Conservation (phyloP, 2,797 vertebrate genomes). For the Semotilus atromaculatus region DNA sequence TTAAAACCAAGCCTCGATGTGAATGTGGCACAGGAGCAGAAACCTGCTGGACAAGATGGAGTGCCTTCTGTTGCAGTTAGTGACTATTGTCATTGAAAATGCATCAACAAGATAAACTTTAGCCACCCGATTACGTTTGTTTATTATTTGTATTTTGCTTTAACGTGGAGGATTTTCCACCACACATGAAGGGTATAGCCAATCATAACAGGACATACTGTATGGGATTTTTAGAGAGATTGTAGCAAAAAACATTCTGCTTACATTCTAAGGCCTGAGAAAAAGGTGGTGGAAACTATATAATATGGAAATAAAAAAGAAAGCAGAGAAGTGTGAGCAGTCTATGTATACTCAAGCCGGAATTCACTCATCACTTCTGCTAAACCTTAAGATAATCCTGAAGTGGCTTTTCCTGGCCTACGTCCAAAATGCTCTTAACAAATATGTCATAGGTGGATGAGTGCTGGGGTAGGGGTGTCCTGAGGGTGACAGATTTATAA, state of each 20-base stretch:
- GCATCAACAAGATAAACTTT: slow-evolving; percentile 34
- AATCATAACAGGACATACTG: not conserved
- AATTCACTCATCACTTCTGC: slow-evolving; percentile 75
- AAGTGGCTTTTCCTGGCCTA: slow-evolving; percentile 85
- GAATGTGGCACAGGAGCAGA: slow-evolving; percentile 67
- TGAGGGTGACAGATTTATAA: slow-evolving; percentile 87
- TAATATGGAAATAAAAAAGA: not conserved
- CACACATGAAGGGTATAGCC: too few species aligned
- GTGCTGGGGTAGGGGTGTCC: slow-evolving; percentile 86
- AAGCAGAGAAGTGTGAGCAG: slow-evolving; percentile 25
- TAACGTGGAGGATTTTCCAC: not conserved
- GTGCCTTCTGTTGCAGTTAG: slow-evolving; percentile 58
- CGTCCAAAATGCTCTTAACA: slow-evolving; percentile 85
- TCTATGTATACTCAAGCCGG: slow-evolving; percentile 51
- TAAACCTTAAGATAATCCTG: slow-evolving; percentile 84
- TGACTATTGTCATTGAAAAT: slow-evolving; percentile 51
- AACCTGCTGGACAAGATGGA: slow-evolving; percentile 53
- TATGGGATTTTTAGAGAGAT: not conserved
- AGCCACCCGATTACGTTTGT: slow-evolving; percentile 20
- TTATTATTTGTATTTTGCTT: slow-evolving; percentile 8
- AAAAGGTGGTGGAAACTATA: not conserved
- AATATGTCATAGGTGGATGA: slow-evolving; percentile 89
- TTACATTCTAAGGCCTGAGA: not conserved
- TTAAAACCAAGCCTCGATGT: slow-evolving; percentile 75
- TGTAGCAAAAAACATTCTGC: not conserved